phyloP scores from a whole-genome alignment of 2,113 vertebrate species.

The Diadophis punctatus region DNA sequence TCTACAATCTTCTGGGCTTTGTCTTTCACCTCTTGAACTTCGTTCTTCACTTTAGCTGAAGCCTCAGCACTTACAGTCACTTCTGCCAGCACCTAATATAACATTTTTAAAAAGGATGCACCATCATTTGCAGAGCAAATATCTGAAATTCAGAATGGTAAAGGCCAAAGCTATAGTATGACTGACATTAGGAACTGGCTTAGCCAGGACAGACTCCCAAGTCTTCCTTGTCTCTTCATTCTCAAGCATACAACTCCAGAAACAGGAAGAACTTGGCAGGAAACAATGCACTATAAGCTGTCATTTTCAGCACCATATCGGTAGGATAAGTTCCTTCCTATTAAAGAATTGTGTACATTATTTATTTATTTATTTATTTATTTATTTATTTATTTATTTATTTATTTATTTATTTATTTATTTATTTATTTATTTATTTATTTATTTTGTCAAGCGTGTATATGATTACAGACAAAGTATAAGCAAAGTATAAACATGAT shows the following conservation, averaged over 20 bases:
- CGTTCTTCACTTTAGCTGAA: constrained; percentile 79
- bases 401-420: background rate
- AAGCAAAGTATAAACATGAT: too few relatives aligned
- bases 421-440: background rate
- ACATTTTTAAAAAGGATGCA: background rate
- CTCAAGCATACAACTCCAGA: background rate
- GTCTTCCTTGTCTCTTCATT: background rate
- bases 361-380: too few relatives aligned
- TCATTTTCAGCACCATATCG: background rate
- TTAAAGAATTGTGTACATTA: background rate
- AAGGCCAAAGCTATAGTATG: too few relatives aligned
- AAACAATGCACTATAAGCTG: background rate
- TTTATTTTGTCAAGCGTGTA: too few relatives aligned
- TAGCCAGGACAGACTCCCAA: background rate
- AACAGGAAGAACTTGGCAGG: background rate
- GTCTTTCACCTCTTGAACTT: constrained; percentile 81
- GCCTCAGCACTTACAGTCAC: constrained; percentile 80
- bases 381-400: too few relatives aligned
- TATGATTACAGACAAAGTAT: too few relatives aligned
- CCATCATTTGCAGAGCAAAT: background rate
- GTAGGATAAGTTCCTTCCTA: background rate
- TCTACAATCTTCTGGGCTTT: constrained; percentile 83
- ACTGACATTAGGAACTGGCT: background rate
- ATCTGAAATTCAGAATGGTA: background rate
- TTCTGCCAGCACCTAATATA: constrained; percentile 71